Base-by-base conservation (phyloP, 2,797 vertebrate species). In the Syncerus caffer region DNA sequence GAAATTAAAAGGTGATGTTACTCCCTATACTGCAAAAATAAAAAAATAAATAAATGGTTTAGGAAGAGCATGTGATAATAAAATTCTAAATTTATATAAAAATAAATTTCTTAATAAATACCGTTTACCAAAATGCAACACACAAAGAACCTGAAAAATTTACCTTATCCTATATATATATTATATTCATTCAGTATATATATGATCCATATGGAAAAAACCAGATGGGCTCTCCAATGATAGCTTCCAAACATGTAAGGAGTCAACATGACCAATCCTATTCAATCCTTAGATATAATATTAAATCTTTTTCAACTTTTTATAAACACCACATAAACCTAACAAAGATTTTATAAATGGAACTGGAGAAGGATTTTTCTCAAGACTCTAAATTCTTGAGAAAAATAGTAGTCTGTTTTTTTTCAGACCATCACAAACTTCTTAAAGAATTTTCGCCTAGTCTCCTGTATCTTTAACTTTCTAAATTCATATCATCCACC, bases 311-410 rank as follows among this genome's bases (percentile, higher is more conserved):
- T 83, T 15, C 8, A 67, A 6, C 0, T 55, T 71, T 45, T 90
- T 10, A 79, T 31, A 38, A 64, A 89, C 12, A 83, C 9, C 27
- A 9, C 6, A 57, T 5, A 90, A 50, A 58, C n/a, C 1, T 78
- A 11, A 64, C 0, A 27, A 78, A 6, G 31, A 47, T 64, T 53
- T 53, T 57, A 29, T 79, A 51, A 64, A 64, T 58, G 8, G 38
- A 90, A 95, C 1, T 27, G 6, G 31, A 62, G 13, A 17, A 7
- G 6, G 2, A 58, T 57, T 23, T 92, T 96, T 74, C 19, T 45
- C 38, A 97, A 84, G 14, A 78, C 67, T 27, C 42, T 76, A 83
- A 64, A n/a, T 76, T 76, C 71, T 25, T 42, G 38, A 45, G 71
- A 71, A 71, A 71, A 38, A 71, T 12, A 71, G 10, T 38, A 71